Evolutionary conservation across 1,140 invertebrate species (phyloP).

Genomic region (Bombyx mandarina): DNA sequence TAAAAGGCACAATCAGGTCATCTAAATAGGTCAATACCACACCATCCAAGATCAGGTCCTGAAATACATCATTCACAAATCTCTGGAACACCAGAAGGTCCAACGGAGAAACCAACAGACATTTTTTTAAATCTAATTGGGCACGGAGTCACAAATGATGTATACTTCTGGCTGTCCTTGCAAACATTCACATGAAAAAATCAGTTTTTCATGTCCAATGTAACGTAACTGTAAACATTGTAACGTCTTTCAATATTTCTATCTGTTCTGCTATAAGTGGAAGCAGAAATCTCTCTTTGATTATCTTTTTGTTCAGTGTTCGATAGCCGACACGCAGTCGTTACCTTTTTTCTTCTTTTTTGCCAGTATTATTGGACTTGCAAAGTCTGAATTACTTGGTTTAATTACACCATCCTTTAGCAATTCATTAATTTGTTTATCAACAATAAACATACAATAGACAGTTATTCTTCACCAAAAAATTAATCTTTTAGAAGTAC

Average conservation of each 20-base stretch:
- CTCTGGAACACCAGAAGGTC: slow-evolving; percentile 40
- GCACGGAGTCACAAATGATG: slow-evolving; percentile 45
- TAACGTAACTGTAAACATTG: slow-evolving; percentile 58
- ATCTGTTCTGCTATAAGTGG: slow-evolving; percentile 67
- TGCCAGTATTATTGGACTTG: slow-evolving; percentile 28
- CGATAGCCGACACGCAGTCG: slow-evolving; percentile 68
- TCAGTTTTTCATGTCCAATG: slow-evolving; percentile 60
- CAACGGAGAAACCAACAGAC: slow-evolving; percentile 32
- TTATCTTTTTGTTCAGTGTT: slow-evolving; percentile 47
- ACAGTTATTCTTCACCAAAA: too few relatives aligned
- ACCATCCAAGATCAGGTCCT: slow-evolving; percentile 12
- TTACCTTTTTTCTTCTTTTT: slow-evolving; percentile 22
- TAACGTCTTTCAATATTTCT: slow-evolving; percentile 32
- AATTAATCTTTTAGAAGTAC: too few relatives aligned
- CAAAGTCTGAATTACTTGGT: slow-evolving; percentile 29
- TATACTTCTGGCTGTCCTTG: slow-evolving; percentile 41
- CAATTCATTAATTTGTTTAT: slow-evolving; percentile 29
- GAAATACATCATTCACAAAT: slow-evolving; percentile 25
- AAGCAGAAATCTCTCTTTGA: slow-evolving; percentile 63
- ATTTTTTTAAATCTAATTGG: slow-evolving; percentile 31
- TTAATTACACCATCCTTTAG: slow-evolving; percentile 25
- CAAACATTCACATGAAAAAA: slow-evolving; percentile 64
- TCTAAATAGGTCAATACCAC: slow-evolving; percentile 16
- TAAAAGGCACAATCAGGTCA: slow-evolving; percentile 19
- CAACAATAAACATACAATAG: slow-evolving; percentile 30